Evolutionary conservation across 2,888 invertebrate species (phyloP), one percentile per base, ranked within the genome.

Genomic region (Ganaspis brasiliensis): DNA sequence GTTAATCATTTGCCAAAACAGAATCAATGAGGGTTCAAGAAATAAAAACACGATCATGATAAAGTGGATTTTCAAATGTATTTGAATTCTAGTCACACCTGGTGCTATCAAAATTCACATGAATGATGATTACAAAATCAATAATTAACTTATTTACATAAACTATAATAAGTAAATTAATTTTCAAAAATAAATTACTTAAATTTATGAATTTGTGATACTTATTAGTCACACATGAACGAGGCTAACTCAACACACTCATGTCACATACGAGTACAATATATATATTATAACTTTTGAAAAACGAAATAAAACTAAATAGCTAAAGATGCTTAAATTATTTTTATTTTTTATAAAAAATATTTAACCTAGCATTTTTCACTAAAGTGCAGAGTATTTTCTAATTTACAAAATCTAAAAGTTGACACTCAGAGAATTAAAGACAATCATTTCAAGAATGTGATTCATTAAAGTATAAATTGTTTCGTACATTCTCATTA

Each of bases 111-210:
- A 16, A 52, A 52, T 19, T n/a, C 52, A 16, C 19, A 6, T 2
- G 52, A 19, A 49, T 52, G 52, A 52, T 16, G 52, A 52, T 52
- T 52, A 52, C 52, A 52, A 52, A 52, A 52, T 52, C 3, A 52
- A 52, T 52, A 52, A 52, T 52, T 19, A 52, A 52, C 19, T 52
- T 52, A 52, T 52, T 52, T 52, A 52, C 52, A 52, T 9, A 52
- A 52, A 52, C 1, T 19, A 16, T 52, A 19, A 9, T 45, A 45
- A 45, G 14, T 45, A n/a, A 52, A 52, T 19, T 31, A 4, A 16
- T 52, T 52, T 52, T 2, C n/a, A 19, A n/a, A 52, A 19, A 52
- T 52, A 9, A 52, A 52, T 52, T 49, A 16, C 16, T 52, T 52
- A 19, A 52, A 52, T 19, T 8, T 49, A 16, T 9, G 9, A 5